These are phyloP conservation scores for Spodoptera litura DNA, from an alignment of 1,140 invertebrate species.

Conservation along the genomic window DNA sequence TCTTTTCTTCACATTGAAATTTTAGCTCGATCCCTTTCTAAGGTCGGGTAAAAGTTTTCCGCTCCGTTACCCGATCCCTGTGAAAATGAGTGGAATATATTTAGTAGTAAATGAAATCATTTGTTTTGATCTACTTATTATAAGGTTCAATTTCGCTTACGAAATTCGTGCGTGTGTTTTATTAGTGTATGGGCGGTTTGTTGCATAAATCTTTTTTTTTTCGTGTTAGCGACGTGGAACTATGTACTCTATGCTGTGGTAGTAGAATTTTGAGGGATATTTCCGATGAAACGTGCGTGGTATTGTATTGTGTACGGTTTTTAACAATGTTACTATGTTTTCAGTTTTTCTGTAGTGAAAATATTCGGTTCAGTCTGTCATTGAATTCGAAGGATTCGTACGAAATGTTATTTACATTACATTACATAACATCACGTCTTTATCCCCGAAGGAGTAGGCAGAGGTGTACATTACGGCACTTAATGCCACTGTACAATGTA, in stretches of 20 bases:
- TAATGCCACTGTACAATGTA: too few species aligned
- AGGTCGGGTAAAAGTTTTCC: conserved; percentile 52
- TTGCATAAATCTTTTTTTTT: conserved; percentile 24
- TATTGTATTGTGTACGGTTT: neutral
- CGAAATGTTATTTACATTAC: too few species aligned
- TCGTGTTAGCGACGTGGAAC: neutral
- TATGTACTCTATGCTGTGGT: neutral
- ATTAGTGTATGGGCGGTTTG: neutral
- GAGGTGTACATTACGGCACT: too few species aligned
- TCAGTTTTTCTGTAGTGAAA: too few species aligned
- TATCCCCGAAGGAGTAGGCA: too few species aligned
- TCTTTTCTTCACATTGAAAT: conserved; percentile 6
- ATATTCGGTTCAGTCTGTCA: too few species aligned
- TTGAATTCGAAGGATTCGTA: too few species aligned
- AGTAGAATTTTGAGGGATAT: neutral
- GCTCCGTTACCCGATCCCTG: conserved; percentile 45
- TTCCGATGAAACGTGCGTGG: neutral
- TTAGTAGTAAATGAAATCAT: conserved; percentile 56
- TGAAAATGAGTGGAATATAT: conserved; percentile 56
- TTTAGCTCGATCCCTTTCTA: conserved; percentile 28
- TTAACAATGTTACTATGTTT: neutral
- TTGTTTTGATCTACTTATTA: conserved; percentile 57
- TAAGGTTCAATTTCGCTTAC: conserved; percentile 14
- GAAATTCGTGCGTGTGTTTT: conserved; percentile 21
- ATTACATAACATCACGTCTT: too few species aligned